A percentile compares a stretch with the other conserved stretches of the same genome.
Evolutionary conservation across 2,888 invertebrate genomes (phyloP).

Genomic region (Eupithecia exiguata): DNA sequence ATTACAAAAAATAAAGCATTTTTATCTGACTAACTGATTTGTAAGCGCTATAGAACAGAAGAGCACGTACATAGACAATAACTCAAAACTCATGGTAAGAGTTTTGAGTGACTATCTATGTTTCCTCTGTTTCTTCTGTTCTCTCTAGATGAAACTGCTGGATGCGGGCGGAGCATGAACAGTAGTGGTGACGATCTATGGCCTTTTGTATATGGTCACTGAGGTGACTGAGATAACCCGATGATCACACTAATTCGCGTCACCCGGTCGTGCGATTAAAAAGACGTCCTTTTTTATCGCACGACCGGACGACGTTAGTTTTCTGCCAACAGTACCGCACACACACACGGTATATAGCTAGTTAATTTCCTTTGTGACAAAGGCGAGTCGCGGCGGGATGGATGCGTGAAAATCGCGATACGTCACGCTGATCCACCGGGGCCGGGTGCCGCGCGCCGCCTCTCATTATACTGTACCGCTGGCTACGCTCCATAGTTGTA

Average conservation of each 20-base stretch:
- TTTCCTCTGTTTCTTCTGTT: too few relatives aligned
- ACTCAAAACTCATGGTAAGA: too few relatives aligned
- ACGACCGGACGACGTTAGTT: not conserved
- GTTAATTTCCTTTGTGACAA: constrained; percentile 84
- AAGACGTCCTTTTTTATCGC: not conserved
- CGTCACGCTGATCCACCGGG: constrained; percentile 78
- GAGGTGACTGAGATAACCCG: not conserved
- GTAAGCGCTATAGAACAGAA: not conserved
- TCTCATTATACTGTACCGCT: constrained; percentile 3
- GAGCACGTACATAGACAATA: too few relatives aligned
- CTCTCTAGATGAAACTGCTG: not conserved
- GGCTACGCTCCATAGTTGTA: constrained; percentile 2
- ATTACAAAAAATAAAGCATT: not conserved
- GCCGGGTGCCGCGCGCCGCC: constrained; percentile 25
- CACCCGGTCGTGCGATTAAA: not conserved
- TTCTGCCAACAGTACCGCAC: constrained; percentile 61
- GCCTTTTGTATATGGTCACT: not conserved
- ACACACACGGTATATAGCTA: constrained; percentile 73
- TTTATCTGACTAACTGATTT: not conserved
- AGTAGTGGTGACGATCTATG: not conserved
- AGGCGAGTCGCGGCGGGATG: constrained; percentile 79
- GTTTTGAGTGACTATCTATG: too few relatives aligned
- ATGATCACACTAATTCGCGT: not conserved
- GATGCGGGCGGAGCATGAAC: not conserved
- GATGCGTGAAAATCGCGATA: constrained; percentile 83